Base-by-base conservation (phyloP, 2,113 vertebrate species). In the Charadrius vociferus region DNA sequence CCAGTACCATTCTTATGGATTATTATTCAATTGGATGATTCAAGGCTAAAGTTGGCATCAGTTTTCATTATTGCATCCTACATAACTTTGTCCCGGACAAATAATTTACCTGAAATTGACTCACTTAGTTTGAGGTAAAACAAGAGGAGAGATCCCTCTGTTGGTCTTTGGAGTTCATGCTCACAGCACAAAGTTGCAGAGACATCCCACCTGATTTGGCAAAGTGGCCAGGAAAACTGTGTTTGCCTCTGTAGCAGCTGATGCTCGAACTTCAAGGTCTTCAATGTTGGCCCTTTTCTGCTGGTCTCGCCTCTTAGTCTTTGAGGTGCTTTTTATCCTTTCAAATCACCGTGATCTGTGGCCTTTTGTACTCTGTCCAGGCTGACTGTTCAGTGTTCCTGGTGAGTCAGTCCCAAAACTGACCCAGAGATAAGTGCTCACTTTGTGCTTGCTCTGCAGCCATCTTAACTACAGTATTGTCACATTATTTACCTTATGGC, bases 11-110 rank as follows among this genome's bases (percentile, higher is more conserved):
- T 39, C 3, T 62, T 86, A 77, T 17, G 23, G 72, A 73, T 86
- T 96, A 43, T 90, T 83, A 61, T 70, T 77, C 30, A 73, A 36
- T 14, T 56, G 49, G 26, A 78, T 56, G 14, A 86, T 72, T 86
- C 45, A 89, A 61, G 16, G 45, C 30, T 58, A 73, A 83, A 83
- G 55, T 6, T 43, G 21, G 65, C 27, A 90, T 62, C 27, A n/a
- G 19, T 83, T 89, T 83, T 59, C 24, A 50, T 59, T 80, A 81
- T 36, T 62, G 27, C 3, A 36, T 39, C 23, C 22, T 56, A 41
- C 5, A 9, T n/a, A 90, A 56, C 29, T 72, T 71, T 41, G 6
- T 30, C 47, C 30, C 72, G 23, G 34, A 68, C 61, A 88, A 65
- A 10, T n/a, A 36, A 59, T 58, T 80, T 72, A 37, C 21, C 56